A percentile compares a stretch with the other conserved stretches of the same genome.
Conservation (phyloP, 1,140 invertebrate species). For the Heliconius eleuchia region DNA sequence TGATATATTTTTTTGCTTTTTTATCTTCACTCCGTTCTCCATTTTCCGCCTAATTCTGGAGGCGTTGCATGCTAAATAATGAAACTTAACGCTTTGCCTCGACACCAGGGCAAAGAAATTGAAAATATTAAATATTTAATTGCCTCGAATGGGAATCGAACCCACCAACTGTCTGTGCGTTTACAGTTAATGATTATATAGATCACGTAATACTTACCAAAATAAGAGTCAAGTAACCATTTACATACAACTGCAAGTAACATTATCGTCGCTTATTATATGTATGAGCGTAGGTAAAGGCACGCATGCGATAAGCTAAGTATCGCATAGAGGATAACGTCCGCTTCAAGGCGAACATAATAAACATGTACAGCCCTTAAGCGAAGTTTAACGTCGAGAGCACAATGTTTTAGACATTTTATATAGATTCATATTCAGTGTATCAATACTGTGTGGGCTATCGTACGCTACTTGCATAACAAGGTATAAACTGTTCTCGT, state of each 20-base stretch:
- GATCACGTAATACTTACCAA: not conserved
- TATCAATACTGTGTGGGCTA: slow-evolving; percentile 8
- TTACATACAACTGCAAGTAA: not conserved
- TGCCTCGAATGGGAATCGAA: no score
- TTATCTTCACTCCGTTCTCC: no score
- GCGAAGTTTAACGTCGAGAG: slow-evolving; percentile 16
- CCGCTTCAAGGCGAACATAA: slow-evolving; percentile 66
- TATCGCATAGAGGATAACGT: slow-evolving; percentile 67
- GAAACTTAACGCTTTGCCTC: no score
- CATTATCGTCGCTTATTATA: slow-evolving; percentile 29
- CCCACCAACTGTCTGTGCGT: no score
- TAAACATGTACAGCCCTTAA: slow-evolving; percentile 39
- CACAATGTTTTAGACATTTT: slow-evolving; percentile 20
- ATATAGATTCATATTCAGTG: slow-evolving; percentile 29
- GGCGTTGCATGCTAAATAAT: no score
- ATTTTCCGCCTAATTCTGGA: no score
- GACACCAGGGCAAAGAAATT: no score
- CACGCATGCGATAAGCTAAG: slow-evolving; percentile 53
- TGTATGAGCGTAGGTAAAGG: slow-evolving; percentile 43
- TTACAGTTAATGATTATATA: not conserved
- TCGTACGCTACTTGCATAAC: slow-evolving; percentile 59
- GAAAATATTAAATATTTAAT: no score
- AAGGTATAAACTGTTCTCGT: slow-evolving; percentile 35
- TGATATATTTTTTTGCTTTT: no score
- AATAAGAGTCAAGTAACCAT: slow-evolving; percentile 13